Evolutionary conservation across 2,113 vertebrate species (phyloP).

Genomic region (Coryphaenoides rupestris): DNA sequence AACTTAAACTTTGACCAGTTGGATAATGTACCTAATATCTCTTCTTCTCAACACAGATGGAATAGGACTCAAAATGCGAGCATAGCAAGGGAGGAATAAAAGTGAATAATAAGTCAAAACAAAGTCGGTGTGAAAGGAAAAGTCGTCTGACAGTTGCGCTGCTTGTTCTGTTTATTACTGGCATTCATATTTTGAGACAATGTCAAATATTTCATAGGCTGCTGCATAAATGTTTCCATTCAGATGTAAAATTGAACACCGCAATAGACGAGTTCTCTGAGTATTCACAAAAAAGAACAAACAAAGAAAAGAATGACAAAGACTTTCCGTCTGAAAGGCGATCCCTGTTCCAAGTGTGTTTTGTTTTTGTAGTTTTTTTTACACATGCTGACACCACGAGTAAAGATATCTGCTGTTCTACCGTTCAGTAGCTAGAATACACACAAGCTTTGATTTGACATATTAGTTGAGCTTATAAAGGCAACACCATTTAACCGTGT

Average conservation of each 20-base stretch:
- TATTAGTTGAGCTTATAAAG: slow-evolving; percentile 59
- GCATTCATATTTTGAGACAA: slow-evolving; percentile 58
- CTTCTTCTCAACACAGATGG: too few species aligned
- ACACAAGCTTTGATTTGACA: slow-evolving; percentile 43
- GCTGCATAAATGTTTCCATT: slow-evolving; percentile 65
- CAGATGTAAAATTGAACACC: slow-evolving; percentile 59
- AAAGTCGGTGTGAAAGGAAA: slow-evolving; percentile 21
- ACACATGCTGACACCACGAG: slow-evolving; percentile 58
- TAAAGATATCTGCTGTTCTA: slow-evolving; percentile 61
- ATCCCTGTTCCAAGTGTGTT: slow-evolving; percentile 19
- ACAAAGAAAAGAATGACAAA: slow-evolving; percentile 46
- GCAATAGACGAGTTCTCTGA: slow-evolving; percentile 47
- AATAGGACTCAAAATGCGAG: too few species aligned
- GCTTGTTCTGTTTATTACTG: slow-evolving; percentile 73
- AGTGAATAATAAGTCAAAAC: too few species aligned
- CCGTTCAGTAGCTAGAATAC: slow-evolving; percentile 61
- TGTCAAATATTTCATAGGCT: slow-evolving; percentile 71
- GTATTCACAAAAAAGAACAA: slow-evolving; percentile 33
- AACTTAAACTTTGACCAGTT: too few species aligned
- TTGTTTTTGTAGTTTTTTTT: slow-evolving; percentile 9
- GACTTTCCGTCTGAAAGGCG: slow-evolving; percentile 57
- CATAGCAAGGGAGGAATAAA: too few species aligned
- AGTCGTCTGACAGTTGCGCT: slow-evolving; percentile 32
- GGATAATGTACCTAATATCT: too few species aligned
- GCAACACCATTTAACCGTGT: slow-evolving; percentile 39